Evolutionary conservation across 2,113 vertebrate species (phyloP), one percentile per base, ranked within the genome.

Genomic region (Casuarius casuarius): DNA sequence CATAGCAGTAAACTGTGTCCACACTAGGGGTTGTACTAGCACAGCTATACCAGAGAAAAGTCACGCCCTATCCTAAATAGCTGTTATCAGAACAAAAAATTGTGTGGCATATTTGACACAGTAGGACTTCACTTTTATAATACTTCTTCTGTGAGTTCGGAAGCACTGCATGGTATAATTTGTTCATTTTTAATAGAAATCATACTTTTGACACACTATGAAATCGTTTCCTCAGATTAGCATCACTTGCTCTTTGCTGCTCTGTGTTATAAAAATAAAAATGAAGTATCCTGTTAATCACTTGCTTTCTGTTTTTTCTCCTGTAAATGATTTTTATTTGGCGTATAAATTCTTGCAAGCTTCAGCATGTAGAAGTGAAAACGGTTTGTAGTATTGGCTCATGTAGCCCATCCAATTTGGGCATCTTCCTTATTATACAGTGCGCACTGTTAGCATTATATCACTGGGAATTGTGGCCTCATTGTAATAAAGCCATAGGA

Each of bases 21-120:
- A 96, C 92, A 95, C 95, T 96, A 96, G 96, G 96, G 96, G 96
- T 96, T 97, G 95, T 97, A 92, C 94, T 95, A 96, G 95, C 94
- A 97, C 95, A 96, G 87, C 83, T 93, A 92, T 96, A 95, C 44
- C n/a, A 19, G 79, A 75, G 89, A 87, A 72, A 84, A 94, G 94
- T 94, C 94, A 96, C 87, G 20, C 86, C 96, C 96, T 96, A 94
- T 80, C 68, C 90, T 92, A 84, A 96, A 94, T 92, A 86, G 89
- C 88, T 94, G 40, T 93, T 96, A 92, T 63, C 51, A 90, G 90
- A 93, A 81, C 33, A 90, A 87, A 93, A 26, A 96, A 96, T 72
- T 71, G 62, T 51, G 85, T 96, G 73, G 72, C 87, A 66, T 95
- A 67, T 93, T 96, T 92, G 77, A 92, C 87, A 75, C 80, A 94